phyloP scores from a whole-genome alignment of 2,797 vertebrate genomes.

The Acanthurus lineatus region DNA sequence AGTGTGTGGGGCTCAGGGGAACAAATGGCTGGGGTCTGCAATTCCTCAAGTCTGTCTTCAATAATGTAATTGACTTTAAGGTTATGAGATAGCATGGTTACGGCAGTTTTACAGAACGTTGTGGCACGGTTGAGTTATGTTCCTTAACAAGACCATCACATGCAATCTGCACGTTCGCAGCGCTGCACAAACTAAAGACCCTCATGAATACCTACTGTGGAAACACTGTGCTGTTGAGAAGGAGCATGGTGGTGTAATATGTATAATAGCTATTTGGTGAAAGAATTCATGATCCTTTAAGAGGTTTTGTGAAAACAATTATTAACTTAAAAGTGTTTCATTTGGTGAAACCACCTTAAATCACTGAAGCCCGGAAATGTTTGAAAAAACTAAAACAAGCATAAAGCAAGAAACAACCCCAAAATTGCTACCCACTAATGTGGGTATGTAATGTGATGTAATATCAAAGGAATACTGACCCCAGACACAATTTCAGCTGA shows the following conservation, averaged over 20 bases:
- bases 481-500: conserved; percentile 35
- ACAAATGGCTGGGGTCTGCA: conserved; percentile 69
- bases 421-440: conserved; percentile 26
- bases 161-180: conserved; percentile 71
- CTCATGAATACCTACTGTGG: conserved; percentile 75
- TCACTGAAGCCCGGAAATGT: conserved; percentile 3
- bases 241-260: conserved; percentile 45
- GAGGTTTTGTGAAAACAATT: conserved; percentile 54
- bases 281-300: conserved; percentile 55
- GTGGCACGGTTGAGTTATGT: conserved; percentile 73
- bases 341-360: conserved; percentile 47
- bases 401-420: conserved; percentile 26
- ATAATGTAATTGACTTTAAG: conserved; percentile 78
- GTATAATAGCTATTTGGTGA: conserved; percentile 52
- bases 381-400: conserved; percentile 36
- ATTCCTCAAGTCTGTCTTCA: conserved; percentile 79
- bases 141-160: conserved; percentile 78
- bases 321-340: conserved; percentile 50
- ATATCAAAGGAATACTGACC: conserved; percentile 25
- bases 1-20: conserved; percentile 68
- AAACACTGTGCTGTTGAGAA: conserved; percentile 52
- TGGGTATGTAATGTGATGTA: too few species aligned
- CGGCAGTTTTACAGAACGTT: conserved; percentile 73
- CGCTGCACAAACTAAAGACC: conserved; percentile 34
- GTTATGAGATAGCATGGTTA: conserved; percentile 71